Evolutionary conservation across 1,140 invertebrate species (phyloP), one percentile per base, ranked within the genome.

Genomic region (Daktulosphaira vitifoliae): DNA sequence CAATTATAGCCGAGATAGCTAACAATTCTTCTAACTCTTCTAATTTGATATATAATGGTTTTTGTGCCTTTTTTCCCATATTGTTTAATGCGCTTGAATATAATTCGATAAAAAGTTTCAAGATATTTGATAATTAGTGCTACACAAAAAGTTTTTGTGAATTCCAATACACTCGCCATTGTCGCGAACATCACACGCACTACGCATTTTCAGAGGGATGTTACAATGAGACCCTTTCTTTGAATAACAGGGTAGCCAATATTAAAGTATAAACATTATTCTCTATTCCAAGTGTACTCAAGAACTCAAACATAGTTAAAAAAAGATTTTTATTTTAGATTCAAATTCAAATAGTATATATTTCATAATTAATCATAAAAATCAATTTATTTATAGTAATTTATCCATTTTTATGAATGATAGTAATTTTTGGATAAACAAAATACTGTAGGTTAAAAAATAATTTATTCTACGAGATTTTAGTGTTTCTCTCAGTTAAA

Each of bases 211-310:
- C 22, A 4, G 25, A 23, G 11, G 23, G 13, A n/a, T 9, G 23
- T 23, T 11, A 4, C n/a, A 4, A 44, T 25, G 13, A 23, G 25
- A 48, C 42, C 56, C 56, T 48, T 44, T 23, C 22, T 26, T 33
- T 33, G 11, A 44, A 44, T n/a, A 4, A 44, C 56, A 62, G 56
- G 42, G 56, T 62, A 26, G 26, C 56, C 56, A 62, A 25, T 46
- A 56, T 16, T 9, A 7, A 15, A 4, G 52, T 54, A 54, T 5
- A 52, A 20, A 2, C 29, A 52, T 37, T 33, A 20, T 52, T 52
- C 50, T 20, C 37, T 11, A 29, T 8, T n/a, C 26, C 1, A 6
- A 22, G 18, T 48, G 20, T 11, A 22, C 8, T 1, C 13, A 48
- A 20, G 9, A 22, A 20, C 7, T 20, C 8, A 9, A 20, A 5